Base-by-base conservation (phyloP, 2,888 invertebrate species). In the Drosophila melanosoma region DNA sequence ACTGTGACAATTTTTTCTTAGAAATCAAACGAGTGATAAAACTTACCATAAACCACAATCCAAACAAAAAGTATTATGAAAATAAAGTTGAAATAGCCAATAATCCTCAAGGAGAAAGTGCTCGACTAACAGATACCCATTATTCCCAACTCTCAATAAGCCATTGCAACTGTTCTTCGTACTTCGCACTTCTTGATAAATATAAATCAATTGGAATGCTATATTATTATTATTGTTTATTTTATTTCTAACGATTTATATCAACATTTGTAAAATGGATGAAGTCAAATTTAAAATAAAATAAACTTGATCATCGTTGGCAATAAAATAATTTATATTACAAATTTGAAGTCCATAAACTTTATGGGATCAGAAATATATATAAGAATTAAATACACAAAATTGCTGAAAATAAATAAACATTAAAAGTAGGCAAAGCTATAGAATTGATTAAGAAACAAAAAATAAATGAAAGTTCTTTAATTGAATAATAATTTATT, bases 1-100 rank as follows among this genome's bases (percentile, higher is more conserved):
- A 72, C 68, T 68, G 72, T 66, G 78, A 80, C 65, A 76, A 66
- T 38, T 12, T 58, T 58, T 79, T 70, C 81, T 69, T 20, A 48
- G 78, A 79, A 79, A 69, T 67, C 73, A 29, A 15, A 49, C 40
- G 32, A 52, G 49, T 53, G 42, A 51, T 58, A 61, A 20, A 61
- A 58, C 29, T 29, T 29, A 29, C 49, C 40, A 68, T 52, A 45
- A 77, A 75, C 36, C 33, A 61, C 29, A 29, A 29, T 5, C 6
- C 29, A 40, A 38, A 49, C 26, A 42, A 11, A 45, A 59, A 57
- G 52, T 20, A 17, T 38, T 20, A 32, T 58, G 12, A 7, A 38
- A 49, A 17, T 23, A 17, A 32, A 36, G 23, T n/a, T 7, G 15
- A 45, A n/a, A 12, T 26, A 12, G 26, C 17, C 54, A 26, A 23